Evolutionary conservation across 2,113 vertebrate genomes (phyloP), one percentile per base, ranked within the genome.

Genomic region (Nematolebias whitei): DNA sequence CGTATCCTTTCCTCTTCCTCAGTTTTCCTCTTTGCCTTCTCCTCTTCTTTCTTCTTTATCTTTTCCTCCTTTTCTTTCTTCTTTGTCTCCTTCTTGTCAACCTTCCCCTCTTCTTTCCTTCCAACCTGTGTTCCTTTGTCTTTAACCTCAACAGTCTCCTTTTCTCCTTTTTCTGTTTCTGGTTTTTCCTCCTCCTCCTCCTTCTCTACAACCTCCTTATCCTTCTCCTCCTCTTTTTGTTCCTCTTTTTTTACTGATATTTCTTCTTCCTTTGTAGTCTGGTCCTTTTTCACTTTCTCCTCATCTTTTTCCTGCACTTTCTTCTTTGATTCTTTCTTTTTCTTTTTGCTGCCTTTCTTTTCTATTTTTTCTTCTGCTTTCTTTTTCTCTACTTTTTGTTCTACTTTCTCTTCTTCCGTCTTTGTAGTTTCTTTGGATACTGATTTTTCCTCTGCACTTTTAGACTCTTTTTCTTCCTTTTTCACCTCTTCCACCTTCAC

Each of bases 301-400:
- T 64, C 62, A n/a, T 53, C 22, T 55, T 67, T 67, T 55, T 59
- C 50, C 22, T 65, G 59, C 16, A 43, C 54, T 29, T 71, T 75
- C n/a, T 71, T 50, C 26, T 67, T 71, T 19, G 53, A 59, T 16
- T 71, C 81, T 29, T 82, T 80, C 0, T 1, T 57, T 81, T 81
- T 84, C 82, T 84, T 85, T 71, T 89, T 85, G 56, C 74, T 78
- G 8, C 75, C 68, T 13, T 71, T 87, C 55, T 85, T 84, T 47
- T 86, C 80, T 16, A 65, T 44, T 13, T 89, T 86, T 60, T 82
- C 78, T 6, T 52, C 74, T 40, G 79, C 70, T 6, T 79, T 81
- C 53, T 83, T 72, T 39, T 76, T 77, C 50, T 86, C 74, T 14
- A 75, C 79, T 54, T 75, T 68, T 49, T 63, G 15, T n/a, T 79